Evolutionary conservation across 2,113 vertebrate genomes (phyloP).

Genomic region (Elachura formosa): DNA sequence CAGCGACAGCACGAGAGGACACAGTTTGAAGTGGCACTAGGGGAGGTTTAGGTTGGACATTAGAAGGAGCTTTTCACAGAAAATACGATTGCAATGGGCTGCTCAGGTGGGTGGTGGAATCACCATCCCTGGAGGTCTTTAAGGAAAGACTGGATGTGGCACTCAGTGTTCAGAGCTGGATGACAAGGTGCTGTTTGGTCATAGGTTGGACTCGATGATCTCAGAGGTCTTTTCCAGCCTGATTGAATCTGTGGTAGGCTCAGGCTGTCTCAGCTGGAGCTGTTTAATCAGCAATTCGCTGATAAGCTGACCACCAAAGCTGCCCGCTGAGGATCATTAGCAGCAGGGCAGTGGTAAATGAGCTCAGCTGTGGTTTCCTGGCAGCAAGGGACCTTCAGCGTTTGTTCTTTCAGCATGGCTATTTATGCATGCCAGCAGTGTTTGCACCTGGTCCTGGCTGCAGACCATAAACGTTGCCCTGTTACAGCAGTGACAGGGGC

Average conservation of each 20-base stretch:
- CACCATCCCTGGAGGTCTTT: not conserved
- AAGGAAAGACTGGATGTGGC: not conserved
- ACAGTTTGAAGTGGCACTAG: not conserved
- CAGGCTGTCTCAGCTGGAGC: not conserved
- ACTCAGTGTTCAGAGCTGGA: not conserved
- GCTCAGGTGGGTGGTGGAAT: not conserved
- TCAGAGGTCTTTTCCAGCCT: not conserved
- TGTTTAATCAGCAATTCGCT: not conserved
- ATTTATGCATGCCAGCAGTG: not conserved
- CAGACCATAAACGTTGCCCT: not conserved
- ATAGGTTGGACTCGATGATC: not conserved
- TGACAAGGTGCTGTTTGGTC: not conserved
- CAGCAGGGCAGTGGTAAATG: not conserved
- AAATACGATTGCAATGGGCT: not conserved
- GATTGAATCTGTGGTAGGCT: not conserved
- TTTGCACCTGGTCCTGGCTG: not conserved
- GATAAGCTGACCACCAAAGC: not conserved
- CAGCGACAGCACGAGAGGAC: accelerated
- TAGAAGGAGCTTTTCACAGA: not conserved
- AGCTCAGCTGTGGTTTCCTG: constrained; percentile 12
- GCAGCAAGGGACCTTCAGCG: not conserved
- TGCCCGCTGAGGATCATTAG: not conserved
- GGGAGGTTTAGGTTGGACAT: not conserved
- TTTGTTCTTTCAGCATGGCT: not conserved
- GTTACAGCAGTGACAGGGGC: not conserved